phyloP scores from a whole-genome alignment of 2,888 invertebrate genomes.

The Chaetogeoica ovagalla region DNA sequence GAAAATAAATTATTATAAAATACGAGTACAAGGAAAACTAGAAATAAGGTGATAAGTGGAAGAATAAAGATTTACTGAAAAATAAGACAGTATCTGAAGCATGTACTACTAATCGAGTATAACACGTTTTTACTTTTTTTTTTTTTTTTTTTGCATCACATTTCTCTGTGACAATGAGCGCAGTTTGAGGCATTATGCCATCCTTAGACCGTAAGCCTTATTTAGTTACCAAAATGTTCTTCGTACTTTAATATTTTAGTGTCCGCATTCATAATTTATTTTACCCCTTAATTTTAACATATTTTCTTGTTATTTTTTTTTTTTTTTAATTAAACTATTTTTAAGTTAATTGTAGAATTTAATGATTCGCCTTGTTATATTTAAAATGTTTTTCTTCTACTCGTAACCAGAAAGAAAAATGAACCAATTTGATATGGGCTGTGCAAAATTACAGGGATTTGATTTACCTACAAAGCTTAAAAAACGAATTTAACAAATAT shows the following conservation, averaged over 20 bases:
- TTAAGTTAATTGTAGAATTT: slow-evolving; percentile 20
- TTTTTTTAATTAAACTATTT: slow-evolving; percentile 32
- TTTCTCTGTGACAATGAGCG: slow-evolving; percentile 21
- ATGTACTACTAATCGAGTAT: slow-evolving; percentile 15
- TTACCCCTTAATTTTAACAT: slow-evolving; percentile 26
- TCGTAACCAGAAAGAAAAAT: slow-evolving; percentile 25
- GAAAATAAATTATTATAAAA: neutral
- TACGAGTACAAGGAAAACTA: slow-evolving; percentile 30
- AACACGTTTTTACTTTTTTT: slow-evolving; percentile 13
- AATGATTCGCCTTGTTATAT: slow-evolving; percentile 28
- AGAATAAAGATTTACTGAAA: slow-evolving; percentile 9
- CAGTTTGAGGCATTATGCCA: neutral
- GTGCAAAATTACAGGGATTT: slow-evolving; percentile 53
- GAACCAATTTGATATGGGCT: slow-evolving; percentile 41
- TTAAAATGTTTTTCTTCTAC: slow-evolving; percentile 29
- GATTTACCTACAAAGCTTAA: slow-evolving; percentile 18
- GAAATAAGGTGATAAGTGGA: slow-evolving; percentile 34
- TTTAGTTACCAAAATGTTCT: slow-evolving; percentile 51
- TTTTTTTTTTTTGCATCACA: slow-evolving; percentile 31
- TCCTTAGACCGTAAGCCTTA: slow-evolving; percentile 38
- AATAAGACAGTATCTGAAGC: slow-evolving; percentile 5
- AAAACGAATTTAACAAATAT: slow-evolving; percentile 31
- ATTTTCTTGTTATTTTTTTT: slow-evolving; percentile 30
- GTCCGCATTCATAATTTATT: slow-evolving; percentile 29
- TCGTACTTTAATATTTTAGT: slow-evolving; percentile 29